Percentiles rank a stretch among this genome's conserved stretches.
Evolutionary conservation across 2,797 vertebrate species (phyloP).

Genomic region (Amblyopsis hoosieri): DNA sequence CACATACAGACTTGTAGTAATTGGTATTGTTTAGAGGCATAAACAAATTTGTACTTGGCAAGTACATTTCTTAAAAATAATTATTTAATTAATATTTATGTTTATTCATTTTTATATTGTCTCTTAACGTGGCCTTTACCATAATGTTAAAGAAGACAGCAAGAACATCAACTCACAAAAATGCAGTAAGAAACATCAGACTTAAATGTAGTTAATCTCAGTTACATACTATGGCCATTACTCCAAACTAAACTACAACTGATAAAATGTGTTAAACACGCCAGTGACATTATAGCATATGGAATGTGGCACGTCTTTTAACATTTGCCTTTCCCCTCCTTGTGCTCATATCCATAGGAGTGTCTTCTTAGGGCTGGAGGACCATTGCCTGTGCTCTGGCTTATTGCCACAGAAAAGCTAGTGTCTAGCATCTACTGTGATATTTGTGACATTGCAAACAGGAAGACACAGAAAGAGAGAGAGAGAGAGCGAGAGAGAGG

Average conservation of each 20-base stretch:
- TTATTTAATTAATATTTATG: too few species aligned
- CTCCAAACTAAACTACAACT: background rate
- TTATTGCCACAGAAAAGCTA: slow-evolving; percentile 40
- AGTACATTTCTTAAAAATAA: too few species aligned
- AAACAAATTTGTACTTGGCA: too few species aligned
- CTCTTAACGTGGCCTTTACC: too few species aligned
- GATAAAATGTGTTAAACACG: too few species aligned
- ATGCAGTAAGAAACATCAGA: too few species aligned
- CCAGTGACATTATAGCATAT: background rate
- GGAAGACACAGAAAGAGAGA: slow-evolving; percentile 65
- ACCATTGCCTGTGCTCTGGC: slow-evolving; percentile 32
- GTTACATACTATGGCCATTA: too few species aligned
- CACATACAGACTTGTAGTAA: background rate
- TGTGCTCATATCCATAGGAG: slow-evolving; percentile 33
- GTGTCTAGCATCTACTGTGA: slow-evolving; percentile 32
- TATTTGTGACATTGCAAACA: slow-evolving; percentile 70
- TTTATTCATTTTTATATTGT: too few species aligned
- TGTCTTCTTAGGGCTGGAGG: slow-evolving; percentile 23
- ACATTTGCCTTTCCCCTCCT: background rate
- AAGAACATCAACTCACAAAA: too few species aligned
- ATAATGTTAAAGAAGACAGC: too few species aligned
- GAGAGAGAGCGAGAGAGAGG: slow-evolving; percentile 53
- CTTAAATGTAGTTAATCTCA: too few species aligned
- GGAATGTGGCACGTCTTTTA: background rate
- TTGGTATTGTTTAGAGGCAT: too few species aligned